phyloP scores from a whole-genome alignment of 2,888 invertebrate species.

The Salpingus planirostris region DNA sequence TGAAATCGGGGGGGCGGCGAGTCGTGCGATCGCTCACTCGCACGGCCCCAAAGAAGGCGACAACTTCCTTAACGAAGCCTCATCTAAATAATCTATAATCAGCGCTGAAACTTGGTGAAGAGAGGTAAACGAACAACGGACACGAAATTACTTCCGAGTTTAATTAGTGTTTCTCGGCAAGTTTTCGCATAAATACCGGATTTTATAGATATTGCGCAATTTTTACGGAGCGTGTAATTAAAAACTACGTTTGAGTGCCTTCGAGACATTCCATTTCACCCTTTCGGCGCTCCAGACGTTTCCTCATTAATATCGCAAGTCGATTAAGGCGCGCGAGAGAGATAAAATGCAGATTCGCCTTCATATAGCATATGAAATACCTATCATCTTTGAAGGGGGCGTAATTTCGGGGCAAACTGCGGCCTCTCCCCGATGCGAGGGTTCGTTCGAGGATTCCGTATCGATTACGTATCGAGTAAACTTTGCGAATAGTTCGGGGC shows the following conservation, averaged over 20 bases:
- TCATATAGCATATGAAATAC: slow-evolving; percentile 22
- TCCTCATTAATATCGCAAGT: slow-evolving; percentile 15
- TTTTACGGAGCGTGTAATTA: slow-evolving; percentile 18
- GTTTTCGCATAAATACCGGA: slow-evolving; percentile 23
- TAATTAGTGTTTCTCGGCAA: slow-evolving; percentile 24
- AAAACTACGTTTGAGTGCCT: slow-evolving; percentile 15
- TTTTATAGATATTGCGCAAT: slow-evolving; percentile 22
- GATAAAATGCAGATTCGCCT: too few relatives aligned
- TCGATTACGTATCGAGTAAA: slow-evolving; percentile 23
- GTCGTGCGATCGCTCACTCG: too few relatives aligned
- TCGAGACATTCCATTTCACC: slow-evolving; percentile 5
- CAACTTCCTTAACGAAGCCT: too few relatives aligned
- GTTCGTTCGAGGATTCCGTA: slow-evolving; percentile 19
- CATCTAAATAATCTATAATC: slow-evolving; percentile 10
- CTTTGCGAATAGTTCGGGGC: slow-evolving; percentile 13
- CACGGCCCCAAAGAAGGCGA: too few relatives aligned
- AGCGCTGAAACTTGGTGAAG: slow-evolving; percentile 5
- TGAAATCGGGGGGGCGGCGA: too few relatives aligned
- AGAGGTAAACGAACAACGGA: slow-evolving; percentile 9
- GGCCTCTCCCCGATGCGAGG: slow-evolving; percentile 6
- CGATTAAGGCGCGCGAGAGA: slow-evolving; percentile 14
- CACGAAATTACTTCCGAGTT: slow-evolving; percentile 22
- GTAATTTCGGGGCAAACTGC: slow-evolving; percentile 19
- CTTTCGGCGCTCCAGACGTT: slow-evolving; percentile 6
- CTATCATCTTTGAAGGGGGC: slow-evolving; percentile 19